Percentiles rank a stretch among this genome's conserved stretches.
These are phyloP conservation scores for Ceramica pisi DNA, from an alignment of 2,888 invertebrate genomes.

Conservation along the genomic window DNA sequence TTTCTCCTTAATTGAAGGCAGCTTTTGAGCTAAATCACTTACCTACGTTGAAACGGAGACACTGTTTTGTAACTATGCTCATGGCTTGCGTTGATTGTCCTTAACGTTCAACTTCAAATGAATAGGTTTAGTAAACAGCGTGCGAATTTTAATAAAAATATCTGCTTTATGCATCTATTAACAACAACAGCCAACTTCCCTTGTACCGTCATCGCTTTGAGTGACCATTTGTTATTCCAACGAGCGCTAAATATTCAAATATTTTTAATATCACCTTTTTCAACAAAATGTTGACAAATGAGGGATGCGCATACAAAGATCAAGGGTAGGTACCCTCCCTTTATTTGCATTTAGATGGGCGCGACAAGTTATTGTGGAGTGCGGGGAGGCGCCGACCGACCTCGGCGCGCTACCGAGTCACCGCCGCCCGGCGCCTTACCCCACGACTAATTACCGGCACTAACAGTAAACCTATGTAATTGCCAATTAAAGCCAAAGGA, in stretches of 20 bases:
- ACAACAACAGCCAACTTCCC: constrained; percentile 9
- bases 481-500: constrained; percentile 67
- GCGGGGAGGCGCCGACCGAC: constrained; percentile 59
- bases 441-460: constrained; percentile 77
- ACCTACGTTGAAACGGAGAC: constrained; percentile 9
- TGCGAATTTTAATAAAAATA: not conserved
- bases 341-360: constrained; percentile 88
- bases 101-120: constrained; percentile 1
- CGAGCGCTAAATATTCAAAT: constrained; percentile 61
- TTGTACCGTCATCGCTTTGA: constrained; percentile 22
- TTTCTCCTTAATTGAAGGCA: constrained; percentile 46
- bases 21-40: constrained; percentile 46
- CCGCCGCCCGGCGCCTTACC: constrained; percentile 59
- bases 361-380: constrained; percentile 83
- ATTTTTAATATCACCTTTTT: constrained; percentile 69
- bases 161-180: not conserved
- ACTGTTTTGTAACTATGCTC: not conserved
- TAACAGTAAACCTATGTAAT: constrained; percentile 75
- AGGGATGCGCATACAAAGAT: constrained; percentile 84
- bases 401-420: constrained; percentile 60
- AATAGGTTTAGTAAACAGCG: not conserved
- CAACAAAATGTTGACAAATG: constrained; percentile 84
- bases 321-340: constrained; percentile 78
- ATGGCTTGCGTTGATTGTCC: not conserved
- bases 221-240: constrained; percentile 51